phyloP scores from a whole-genome alignment of 2,888 invertebrate genomes.

The Mamestra brassicae region DNA sequence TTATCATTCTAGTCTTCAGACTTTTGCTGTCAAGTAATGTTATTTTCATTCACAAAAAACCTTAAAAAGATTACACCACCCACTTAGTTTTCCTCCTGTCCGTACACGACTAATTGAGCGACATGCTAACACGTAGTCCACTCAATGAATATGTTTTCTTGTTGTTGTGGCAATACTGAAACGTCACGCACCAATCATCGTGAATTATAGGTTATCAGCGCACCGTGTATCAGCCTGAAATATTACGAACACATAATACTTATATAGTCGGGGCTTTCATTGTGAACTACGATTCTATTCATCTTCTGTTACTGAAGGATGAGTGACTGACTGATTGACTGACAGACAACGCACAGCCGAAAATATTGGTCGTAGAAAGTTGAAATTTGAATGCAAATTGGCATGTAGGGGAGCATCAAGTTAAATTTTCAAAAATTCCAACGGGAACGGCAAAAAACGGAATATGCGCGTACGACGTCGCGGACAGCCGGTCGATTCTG shows the following conservation, averaged over 20 bases:
- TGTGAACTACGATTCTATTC: neutral
- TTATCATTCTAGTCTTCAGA: neutral
- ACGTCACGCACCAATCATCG: conserved; percentile 40
- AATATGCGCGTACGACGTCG: too few relatives aligned
- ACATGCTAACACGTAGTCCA: conserved; percentile 27
- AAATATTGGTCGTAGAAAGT: too few relatives aligned
- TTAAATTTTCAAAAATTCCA: too few relatives aligned
- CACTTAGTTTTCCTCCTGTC: conserved; percentile 21
- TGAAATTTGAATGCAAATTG: too few relatives aligned
- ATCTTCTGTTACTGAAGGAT: too few relatives aligned
- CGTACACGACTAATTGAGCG: conserved; percentile 47
- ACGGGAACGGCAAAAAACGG: too few relatives aligned
- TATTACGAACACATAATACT: neutral
- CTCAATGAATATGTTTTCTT: conserved; percentile 55
- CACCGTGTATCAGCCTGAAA: conserved; percentile 15
- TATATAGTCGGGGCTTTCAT: neutral
- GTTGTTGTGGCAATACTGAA: conserved; percentile 40
- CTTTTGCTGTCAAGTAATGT: neutral
- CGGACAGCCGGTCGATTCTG: too few relatives aligned
- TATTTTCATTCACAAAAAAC: neutral
- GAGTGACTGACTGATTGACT: too few relatives aligned
- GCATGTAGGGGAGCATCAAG: too few relatives aligned
- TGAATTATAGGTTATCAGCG: conserved; percentile 28
- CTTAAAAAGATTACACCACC: neutral
- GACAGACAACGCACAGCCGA: too few relatives aligned